A percentile compares a stretch with the other conserved stretches of the same genome.
Conservation (phyloP, 2,113 vertebrate genomes). For the Theristicus caerulescens region DNA sequence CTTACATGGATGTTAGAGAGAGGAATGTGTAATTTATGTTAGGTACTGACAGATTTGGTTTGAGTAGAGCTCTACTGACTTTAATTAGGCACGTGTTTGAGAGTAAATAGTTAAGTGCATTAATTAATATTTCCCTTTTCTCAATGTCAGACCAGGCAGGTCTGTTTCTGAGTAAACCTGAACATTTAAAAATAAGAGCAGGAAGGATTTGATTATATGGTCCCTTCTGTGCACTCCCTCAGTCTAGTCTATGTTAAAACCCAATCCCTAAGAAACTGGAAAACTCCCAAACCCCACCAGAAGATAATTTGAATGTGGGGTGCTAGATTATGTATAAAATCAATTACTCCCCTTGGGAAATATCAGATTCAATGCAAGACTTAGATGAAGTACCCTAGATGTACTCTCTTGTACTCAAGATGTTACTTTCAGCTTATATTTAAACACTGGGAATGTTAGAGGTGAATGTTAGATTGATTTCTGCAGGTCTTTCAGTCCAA, state of each 20-base stretch:
- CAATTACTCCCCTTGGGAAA: background rate
- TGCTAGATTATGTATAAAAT: background rate
- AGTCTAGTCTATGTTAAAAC: background rate
- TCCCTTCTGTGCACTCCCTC: background rate
- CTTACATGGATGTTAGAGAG: background rate
- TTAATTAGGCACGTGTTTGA: background rate
- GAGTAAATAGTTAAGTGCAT: background rate
- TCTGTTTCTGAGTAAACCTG: background rate
- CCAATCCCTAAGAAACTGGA: background rate
- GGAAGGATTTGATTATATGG: background rate
- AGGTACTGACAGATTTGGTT: background rate
- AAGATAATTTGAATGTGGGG: background rate
- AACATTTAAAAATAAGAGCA: background rate
- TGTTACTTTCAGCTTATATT: background rate
- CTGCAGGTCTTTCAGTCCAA: background rate
- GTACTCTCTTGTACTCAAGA: background rate
- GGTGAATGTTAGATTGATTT: background rate
- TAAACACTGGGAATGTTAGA: background rate
- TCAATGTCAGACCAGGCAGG: background rate
- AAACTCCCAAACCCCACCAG: background rate
- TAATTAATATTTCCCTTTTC: background rate
- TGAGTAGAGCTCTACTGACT: background rate
- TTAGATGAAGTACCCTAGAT: background rate
- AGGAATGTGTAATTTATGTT: background rate
- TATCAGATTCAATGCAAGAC: background rate